phyloP scores from a whole-genome alignment of 2,113 vertebrate genomes.

The Copsychus sechellarum region DNA sequence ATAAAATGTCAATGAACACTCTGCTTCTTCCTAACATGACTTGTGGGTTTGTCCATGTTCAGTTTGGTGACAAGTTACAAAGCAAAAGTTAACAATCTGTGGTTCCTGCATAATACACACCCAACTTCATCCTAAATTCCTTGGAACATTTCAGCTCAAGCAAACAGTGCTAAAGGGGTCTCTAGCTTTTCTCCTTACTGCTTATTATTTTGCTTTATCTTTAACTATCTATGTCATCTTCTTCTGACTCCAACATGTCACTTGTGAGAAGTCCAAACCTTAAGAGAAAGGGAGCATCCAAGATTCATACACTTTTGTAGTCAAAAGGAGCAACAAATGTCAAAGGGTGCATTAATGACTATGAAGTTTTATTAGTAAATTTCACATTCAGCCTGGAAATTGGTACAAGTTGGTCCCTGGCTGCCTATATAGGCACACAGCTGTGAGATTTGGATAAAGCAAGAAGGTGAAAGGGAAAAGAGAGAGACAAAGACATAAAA shows the following conservation, averaged over 20 bases:
- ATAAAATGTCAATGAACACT: background rate
- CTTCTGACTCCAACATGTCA: background rate
- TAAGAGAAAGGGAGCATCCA: background rate
- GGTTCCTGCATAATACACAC: background rate
- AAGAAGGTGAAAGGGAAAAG: background rate
- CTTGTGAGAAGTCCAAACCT: background rate
- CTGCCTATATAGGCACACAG: background rate
- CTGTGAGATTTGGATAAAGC: background rate
- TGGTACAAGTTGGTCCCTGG: background rate
- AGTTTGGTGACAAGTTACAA: background rate
- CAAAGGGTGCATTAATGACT: background rate
- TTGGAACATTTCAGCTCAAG: background rate
- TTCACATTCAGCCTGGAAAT: background rate
- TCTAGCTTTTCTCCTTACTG: rapidly evolving
- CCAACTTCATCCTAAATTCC: background rate
- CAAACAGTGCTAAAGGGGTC: background rate
- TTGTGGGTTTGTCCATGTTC: background rate
- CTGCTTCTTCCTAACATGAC: background rate
- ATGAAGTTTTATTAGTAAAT: background rate
- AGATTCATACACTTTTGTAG: rapidly evolving
- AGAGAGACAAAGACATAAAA: background rate
- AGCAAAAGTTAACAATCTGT: background rate
- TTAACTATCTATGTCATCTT: background rate
- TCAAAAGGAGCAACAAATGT: background rate
- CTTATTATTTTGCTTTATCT: background rate